phyloP scores from a whole-genome alignment of 2,113 vertebrate genomes.

The Pterocles gutturalis region DNA sequence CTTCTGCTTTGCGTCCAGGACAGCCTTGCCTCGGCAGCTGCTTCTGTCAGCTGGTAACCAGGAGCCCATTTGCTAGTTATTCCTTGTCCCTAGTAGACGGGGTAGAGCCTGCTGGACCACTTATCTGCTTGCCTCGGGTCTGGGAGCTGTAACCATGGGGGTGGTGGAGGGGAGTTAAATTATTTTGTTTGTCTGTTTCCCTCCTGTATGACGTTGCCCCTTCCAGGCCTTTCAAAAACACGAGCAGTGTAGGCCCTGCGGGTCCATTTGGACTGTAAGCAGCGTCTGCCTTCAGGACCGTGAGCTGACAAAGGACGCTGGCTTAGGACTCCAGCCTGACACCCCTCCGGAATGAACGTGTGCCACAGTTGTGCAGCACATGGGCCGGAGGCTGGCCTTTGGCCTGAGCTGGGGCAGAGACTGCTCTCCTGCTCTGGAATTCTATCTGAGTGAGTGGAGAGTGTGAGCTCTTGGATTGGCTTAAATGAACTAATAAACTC shows the following conservation, averaged over 20 bases:
- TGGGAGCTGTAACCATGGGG: neutral
- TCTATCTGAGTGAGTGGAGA: neutral
- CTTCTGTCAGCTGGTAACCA: neutral
- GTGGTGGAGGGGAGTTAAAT: too few species aligned
- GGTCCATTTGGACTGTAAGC: neutral
- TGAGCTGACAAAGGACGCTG: neutral
- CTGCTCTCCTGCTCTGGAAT: neutral
- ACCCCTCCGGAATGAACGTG: too few species aligned
- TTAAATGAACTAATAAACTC: neutral
- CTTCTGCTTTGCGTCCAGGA: neutral
- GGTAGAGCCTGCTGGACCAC: neutral
- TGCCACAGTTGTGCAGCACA: neutral
- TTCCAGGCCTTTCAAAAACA: neutral
- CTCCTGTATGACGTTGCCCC: neutral
- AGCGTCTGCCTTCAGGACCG: neutral
- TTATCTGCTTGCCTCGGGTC: neutral
- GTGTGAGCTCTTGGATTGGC: neutral
- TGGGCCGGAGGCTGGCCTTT: neutral
- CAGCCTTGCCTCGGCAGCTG: neutral
- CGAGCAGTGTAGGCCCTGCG: neutral
- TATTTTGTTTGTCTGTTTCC: neutral
- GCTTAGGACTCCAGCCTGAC: neutral
- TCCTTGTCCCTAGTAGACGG: neutral
- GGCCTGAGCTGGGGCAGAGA: neutral
- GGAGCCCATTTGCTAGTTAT: neutral